phyloP scores from a whole-genome alignment of 1,140 invertebrate genomes.

The Ditylenchus dipsaci region DNA sequence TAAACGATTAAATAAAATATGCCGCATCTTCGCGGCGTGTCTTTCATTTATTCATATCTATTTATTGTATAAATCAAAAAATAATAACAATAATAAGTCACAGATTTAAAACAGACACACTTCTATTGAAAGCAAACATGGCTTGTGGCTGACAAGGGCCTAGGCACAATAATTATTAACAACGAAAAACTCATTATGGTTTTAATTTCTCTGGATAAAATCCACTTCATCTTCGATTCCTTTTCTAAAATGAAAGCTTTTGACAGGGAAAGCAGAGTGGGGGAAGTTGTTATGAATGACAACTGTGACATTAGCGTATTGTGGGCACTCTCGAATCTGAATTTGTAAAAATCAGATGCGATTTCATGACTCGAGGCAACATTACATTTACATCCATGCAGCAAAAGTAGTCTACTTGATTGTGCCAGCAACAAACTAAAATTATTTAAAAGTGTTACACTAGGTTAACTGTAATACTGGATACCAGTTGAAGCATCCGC shows the following conservation, averaged over 20 bases:
- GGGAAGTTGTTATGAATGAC: constrained; percentile 57
- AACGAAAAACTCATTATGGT: too few species aligned
- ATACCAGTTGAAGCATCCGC: constrained; percentile 11
- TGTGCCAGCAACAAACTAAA: constrained; percentile 55
- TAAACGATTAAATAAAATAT: too few species aligned
- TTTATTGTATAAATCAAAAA: too few species aligned
- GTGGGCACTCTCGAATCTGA: constrained; percentile 39
- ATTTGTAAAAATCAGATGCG: not conserved
- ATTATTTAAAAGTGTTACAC: constrained; percentile 1
- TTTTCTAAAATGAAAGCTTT: constrained; percentile 53
- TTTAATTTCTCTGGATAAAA: constrained; percentile 3
- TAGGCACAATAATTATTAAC: too few species aligned
- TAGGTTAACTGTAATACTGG: not conserved
- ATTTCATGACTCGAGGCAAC: too few species aligned
- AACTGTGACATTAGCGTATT: constrained; percentile 53
- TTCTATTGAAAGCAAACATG: too few species aligned
- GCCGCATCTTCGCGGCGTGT: too few species aligned
- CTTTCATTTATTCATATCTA: too few species aligned
- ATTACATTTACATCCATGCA: constrained; percentile 48
- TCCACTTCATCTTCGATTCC: constrained; percentile 54
- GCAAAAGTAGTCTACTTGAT: constrained; percentile 58
- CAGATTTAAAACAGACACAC: too few species aligned
- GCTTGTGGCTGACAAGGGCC: too few species aligned
- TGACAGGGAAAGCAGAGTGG: constrained; percentile 47
- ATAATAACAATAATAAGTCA: too few species aligned